Base-by-base conservation (phyloP, 1,140 invertebrate species). In the Lucilia cuprina region DNA sequence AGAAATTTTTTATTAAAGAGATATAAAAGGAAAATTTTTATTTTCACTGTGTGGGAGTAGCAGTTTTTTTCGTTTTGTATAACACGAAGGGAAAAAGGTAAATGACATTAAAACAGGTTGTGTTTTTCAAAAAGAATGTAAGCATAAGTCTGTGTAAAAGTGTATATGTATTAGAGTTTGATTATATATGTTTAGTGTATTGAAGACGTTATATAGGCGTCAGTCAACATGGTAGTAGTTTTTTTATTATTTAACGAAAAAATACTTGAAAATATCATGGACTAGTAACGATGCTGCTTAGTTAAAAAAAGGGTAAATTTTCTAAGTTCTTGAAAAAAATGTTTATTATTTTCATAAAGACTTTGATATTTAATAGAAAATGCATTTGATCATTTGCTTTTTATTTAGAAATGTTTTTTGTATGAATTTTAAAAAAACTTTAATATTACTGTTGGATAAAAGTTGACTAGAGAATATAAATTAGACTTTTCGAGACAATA, bases 51-150 rank as follows among this genome's bases (percentile, higher is more conserved):
- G 50, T 12, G 50, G 41, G 41, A 41, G 41, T 41, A 41, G 10
- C 3, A 41, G 2, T 55, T 55, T 55, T 4, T 55, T 55, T 55
- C 13, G 3, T 55, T 55, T 55, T 55, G 2, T 55, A 55, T 30
- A 30, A 30, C 25, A 55, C 17, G 55, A n/a, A 60, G 14, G 21
- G 65, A 21, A 70, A 60, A 70, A 70, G 65, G 65, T 70, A 70
- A 70, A 70, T 70, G 65, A 70, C 65, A 70, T 70, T 70, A 21
- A 70, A 70, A n/a, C 65, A 70, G 65, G 65, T 70, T 70, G 65
- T 70, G 21, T 12, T 70, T 70, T 70, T 19, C 10, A 25, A 21
- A 21, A n/a, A n/a, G n/a, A 21, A 55, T 70, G 21, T 60, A 2
- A 30, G 25, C 25, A 17, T 2, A n/a, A n/a, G 55, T 60, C 13